Evolutionary conservation across 2,113 vertebrate genomes (phyloP).

Genomic region (Pangasianodon hypophthalmus): DNA sequence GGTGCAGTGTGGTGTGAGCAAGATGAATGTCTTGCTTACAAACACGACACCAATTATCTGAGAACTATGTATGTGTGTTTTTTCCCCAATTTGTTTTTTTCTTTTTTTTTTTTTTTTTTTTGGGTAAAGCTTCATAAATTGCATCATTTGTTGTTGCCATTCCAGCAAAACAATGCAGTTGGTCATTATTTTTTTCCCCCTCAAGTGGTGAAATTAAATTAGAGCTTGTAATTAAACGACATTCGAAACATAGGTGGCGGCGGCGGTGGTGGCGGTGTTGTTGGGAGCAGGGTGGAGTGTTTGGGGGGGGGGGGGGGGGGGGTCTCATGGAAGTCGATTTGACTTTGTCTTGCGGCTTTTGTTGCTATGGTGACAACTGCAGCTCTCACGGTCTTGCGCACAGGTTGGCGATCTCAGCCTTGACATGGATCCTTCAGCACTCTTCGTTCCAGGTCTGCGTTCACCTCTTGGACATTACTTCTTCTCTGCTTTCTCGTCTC

Average conservation of each 20-base stretch:
- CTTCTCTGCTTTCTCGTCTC: not conserved
- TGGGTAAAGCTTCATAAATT: not conserved
- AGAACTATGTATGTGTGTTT: not conserved
- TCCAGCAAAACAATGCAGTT: not conserved
- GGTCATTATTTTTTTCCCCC: not conserved
- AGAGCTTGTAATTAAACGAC: not conserved
- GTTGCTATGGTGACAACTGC: conserved; percentile 51
- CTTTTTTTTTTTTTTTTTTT: not conserved
- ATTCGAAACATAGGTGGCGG: not conserved
- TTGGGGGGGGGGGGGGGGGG: not conserved
- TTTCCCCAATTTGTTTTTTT: not conserved
- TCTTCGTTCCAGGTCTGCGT: conserved; percentile 21
- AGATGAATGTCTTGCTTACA: conserved; percentile 22
- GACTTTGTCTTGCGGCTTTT: conserved; percentile 26
- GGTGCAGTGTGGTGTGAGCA: not conserved
- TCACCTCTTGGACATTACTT: not conserved
- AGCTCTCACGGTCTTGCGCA: conserved; percentile 26
- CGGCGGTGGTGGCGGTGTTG: not conserved
- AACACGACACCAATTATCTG: conserved; percentile 12
- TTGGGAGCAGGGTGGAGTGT: not conserved
- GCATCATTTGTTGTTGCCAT: not conserved
- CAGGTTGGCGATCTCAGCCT: conserved; percentile 46
- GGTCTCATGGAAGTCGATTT: conserved; percentile 11
- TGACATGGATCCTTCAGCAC: conserved; percentile 11
- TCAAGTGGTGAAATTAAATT: not conserved